Percentiles rank a stretch among this genome's conserved stretches.
These are phyloP conservation scores for Zoroaster sp. DNA, from an alignment of 53 echinoderm and acorn worm species.

Conservation along the genomic window DNA sequence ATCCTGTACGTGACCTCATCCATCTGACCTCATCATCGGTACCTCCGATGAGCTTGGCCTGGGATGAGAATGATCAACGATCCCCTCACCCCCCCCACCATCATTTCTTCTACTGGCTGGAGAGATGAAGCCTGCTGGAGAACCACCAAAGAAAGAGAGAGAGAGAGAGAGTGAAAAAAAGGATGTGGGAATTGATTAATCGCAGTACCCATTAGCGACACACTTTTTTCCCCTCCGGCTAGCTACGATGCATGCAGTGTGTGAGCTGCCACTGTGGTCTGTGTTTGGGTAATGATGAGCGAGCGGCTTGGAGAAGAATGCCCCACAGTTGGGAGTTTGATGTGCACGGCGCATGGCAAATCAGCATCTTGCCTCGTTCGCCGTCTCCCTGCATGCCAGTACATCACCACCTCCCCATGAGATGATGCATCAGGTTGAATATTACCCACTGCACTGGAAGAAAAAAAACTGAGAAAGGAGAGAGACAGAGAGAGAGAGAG, in stretches of 20 bases:
- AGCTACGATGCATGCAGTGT: neutral
- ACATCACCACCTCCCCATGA: neutral
- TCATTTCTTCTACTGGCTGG: neutral
- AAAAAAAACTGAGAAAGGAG: neutral
- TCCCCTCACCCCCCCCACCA: neutral
- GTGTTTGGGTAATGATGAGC: slow-evolving; percentile 33
- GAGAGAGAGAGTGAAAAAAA: neutral
- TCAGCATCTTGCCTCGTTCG: neutral
- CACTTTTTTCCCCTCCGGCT: slow-evolving; percentile 37
- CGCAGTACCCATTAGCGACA: slow-evolving; percentile 49
- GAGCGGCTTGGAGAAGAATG: neutral
- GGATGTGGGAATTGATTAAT: slow-evolving; percentile 46
- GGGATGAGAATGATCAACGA: too few species aligned
- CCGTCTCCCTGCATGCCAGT: neutral
- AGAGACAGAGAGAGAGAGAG: neutral
- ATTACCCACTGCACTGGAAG: slow-evolving; percentile 2
- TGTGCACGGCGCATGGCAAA: slow-evolving; percentile 12
- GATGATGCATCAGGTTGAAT: slow-evolving; percentile 53
- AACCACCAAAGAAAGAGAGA: neutral
- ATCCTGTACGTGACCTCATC: slow-evolving; percentile 53
- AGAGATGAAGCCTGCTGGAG: slow-evolving; percentile 6
- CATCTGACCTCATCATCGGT: neutral
- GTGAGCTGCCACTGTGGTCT: neutral
- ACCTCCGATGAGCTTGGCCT: too few species aligned
- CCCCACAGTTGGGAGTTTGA: neutral